A percentile compares a stretch with the other conserved stretches of the same genome.
Evolutionary conservation across 2,797 vertebrate genomes (phyloP).

Genomic region (Gephyroberyx darwinii): DNA sequence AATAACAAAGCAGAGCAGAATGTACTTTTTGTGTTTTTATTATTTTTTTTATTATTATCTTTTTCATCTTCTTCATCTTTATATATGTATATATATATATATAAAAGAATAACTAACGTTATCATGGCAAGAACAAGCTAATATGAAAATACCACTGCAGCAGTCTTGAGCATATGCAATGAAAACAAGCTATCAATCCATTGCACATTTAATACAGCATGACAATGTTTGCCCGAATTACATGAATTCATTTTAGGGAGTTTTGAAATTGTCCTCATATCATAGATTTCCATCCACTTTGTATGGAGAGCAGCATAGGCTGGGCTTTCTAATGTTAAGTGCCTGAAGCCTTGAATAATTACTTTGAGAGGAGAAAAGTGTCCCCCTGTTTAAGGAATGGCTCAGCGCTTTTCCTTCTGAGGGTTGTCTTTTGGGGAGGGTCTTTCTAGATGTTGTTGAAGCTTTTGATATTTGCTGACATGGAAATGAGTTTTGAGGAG

Average conservation of each 20-base stretch:
- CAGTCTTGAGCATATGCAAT: slow-evolving; percentile 1
- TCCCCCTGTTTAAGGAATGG: slow-evolving; percentile 12
- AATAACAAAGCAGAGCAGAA: too few relatives aligned
- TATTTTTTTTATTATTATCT: too few relatives aligned
- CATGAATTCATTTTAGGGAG: slow-evolving; percentile 26
- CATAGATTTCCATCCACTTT: slow-evolving; percentile 36
- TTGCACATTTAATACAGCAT: slow-evolving; percentile 35
- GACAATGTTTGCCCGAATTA: slow-evolving; percentile 40
- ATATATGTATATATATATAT: too few relatives aligned
- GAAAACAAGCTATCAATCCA: slow-evolving; percentile 33
- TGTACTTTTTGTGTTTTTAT: too few relatives aligned
- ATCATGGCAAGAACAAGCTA: slow-evolving; percentile 8
- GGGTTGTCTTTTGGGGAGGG: not conserved
- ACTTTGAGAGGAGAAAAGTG: slow-evolving; percentile 42
- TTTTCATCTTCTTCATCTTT: too few relatives aligned
- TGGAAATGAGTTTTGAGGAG: slow-evolving; percentile 26
- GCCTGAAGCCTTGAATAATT: slow-evolving; percentile 53
- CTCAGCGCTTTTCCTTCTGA: slow-evolving; percentile 22
- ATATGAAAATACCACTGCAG: slow-evolving; percentile 19
- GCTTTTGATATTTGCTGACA: slow-evolving; percentile 37
- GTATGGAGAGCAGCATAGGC: slow-evolving; percentile 28
- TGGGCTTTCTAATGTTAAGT: slow-evolving; percentile 46
- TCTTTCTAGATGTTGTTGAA: slow-evolving; percentile 3
- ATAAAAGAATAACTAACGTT: not conserved
- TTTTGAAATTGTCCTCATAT: slow-evolving; percentile 15